Conservation (phyloP, 2,888 invertebrate species). For the Brachycybe producta region DNA sequence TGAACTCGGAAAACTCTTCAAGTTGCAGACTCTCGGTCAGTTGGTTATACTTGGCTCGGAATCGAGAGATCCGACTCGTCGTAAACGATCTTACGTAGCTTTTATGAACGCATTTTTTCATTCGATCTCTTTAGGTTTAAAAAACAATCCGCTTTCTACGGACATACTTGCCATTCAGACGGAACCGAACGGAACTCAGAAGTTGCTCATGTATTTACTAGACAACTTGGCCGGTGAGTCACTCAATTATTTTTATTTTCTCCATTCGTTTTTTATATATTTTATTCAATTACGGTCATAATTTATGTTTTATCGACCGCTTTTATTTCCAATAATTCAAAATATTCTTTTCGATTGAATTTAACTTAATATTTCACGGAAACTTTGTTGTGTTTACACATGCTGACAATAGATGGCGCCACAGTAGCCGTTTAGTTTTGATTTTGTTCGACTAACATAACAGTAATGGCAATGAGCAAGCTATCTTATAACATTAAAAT, state of each 20-base stretch:
- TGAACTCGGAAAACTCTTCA: constrained; percentile 94
- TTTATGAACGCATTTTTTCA: background rate
- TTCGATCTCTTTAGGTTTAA: constrained; percentile 29
- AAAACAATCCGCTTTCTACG: constrained; percentile 87
- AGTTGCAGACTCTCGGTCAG: constrained; percentile 73
- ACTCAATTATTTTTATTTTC: background rate
- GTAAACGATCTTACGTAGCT: background rate
- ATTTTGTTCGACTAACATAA: too few species aligned
- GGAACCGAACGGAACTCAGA: constrained; percentile 85
- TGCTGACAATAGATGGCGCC: background rate
- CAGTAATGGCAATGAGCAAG: too few species aligned
- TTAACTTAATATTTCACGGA: background rate
- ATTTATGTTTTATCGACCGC: too few species aligned
- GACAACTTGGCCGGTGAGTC: constrained; percentile 85
- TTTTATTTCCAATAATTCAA: too few species aligned
- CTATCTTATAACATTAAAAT: too few species aligned
- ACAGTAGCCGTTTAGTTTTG: too few species aligned
- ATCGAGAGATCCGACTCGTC: background rate
- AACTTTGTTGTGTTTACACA: background rate
- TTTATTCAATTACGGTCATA: too few species aligned
- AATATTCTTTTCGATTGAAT: background rate
- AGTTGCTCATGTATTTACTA: constrained; percentile 84
- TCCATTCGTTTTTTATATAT: too few species aligned
- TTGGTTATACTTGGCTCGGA: background rate
- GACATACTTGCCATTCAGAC: constrained; percentile 83